Evolutionary conservation across 2,797 vertebrate genomes (phyloP).

Genomic region (Sternarchorhynchus goeldii): DNA sequence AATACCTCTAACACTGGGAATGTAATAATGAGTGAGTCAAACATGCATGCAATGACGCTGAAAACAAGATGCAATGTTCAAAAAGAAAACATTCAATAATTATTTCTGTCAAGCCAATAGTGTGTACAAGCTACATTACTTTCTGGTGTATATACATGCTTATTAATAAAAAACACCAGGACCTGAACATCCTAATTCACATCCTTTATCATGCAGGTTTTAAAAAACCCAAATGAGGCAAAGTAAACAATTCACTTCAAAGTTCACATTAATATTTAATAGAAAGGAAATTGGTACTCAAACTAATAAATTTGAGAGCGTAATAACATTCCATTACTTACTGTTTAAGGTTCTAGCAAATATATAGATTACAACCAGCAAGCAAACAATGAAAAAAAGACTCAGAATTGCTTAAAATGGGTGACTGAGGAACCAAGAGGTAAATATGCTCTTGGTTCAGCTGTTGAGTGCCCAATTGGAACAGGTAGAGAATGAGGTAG

Average conservation of each 20-base stretch:
- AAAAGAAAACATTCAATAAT: not conserved
- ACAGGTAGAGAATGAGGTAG: conserved; percentile 79
- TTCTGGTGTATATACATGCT: not conserved
- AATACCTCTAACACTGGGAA: not conserved
- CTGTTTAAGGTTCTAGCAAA: no score
- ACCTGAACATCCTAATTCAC: not conserved
- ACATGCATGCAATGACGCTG: conserved; percentile 28
- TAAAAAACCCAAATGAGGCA: not conserved
- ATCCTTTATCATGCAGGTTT: not conserved
- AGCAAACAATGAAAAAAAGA: not conserved
- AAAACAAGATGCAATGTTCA: not conserved
- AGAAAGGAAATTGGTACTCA: not conserved
- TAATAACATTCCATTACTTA: not conserved
- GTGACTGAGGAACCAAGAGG: conserved; percentile 14
- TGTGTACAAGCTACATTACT: not conserved
- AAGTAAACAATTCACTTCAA: conserved; percentile 14
- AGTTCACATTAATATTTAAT: not conserved
- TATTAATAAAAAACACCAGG: not conserved
- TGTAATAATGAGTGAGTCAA: conserved; percentile 5
- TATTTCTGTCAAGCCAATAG: not conserved
- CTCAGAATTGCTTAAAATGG: conserved; percentile 2
- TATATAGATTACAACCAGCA: not conserved
- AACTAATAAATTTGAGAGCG: not conserved
- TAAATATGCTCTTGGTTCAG: conserved; percentile 34
- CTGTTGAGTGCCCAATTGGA: conserved; percentile 91